Evolutionary conservation across 2,113 vertebrate species (phyloP).

Genomic region (Todiramphus saurophagus): DNA sequence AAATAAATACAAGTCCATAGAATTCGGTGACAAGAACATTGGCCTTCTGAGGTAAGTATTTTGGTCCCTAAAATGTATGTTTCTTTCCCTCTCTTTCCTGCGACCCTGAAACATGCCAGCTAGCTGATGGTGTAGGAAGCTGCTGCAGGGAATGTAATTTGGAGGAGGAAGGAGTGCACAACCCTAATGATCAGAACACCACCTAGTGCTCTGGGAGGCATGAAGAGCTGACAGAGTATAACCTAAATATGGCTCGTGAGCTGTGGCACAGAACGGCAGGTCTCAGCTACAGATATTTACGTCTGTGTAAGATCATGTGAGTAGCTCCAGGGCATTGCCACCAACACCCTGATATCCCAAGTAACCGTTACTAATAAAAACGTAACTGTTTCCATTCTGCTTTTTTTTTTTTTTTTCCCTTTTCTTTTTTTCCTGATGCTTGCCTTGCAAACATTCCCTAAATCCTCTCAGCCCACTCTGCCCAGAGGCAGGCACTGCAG

Average conservation of each 20-base stretch:
- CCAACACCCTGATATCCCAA: not conserved
- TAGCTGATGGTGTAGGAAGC: slow-evolving; percentile 12
- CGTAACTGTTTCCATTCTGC: not conserved
- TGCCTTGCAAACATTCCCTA: not conserved
- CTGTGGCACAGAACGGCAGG: not conserved
- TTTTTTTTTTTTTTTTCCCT: not conserved
- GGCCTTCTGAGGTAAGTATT: not conserved
- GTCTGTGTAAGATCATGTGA: not conserved
- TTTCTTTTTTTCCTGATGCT: not conserved
- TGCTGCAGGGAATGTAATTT: slow-evolving; percentile 36
- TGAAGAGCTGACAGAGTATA: not conserved
- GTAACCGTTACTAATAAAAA: not conserved
- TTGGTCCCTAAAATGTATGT: not conserved
- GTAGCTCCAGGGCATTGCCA: not conserved
- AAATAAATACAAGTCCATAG: not conserved
- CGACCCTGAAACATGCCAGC: not conserved
- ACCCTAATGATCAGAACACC: not conserved
- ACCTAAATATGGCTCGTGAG: not conserved
- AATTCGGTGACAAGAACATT: not conserved
- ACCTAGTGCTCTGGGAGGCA: not conserved
- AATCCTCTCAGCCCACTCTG: not conserved
- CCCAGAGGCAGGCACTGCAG: not conserved
- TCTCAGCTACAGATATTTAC: not conserved
- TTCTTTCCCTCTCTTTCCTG: slow-evolving; percentile 13
- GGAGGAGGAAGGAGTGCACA: slow-evolving; percentile 38